Base-by-base conservation (phyloP, 1,140 invertebrate species). In the Coptotermes formosanus region DNA sequence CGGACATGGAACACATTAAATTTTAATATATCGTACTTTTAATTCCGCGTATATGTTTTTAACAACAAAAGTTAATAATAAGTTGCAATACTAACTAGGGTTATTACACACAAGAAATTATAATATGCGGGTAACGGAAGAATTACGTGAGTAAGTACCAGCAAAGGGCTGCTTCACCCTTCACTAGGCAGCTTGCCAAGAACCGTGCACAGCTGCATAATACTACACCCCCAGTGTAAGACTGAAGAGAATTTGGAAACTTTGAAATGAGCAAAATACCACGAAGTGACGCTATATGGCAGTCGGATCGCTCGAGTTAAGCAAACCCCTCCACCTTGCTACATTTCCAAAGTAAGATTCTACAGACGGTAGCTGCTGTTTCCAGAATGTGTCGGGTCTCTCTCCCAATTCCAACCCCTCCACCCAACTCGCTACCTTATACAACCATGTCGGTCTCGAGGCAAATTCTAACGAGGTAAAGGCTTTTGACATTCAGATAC, bases 401-500 rank as follows among this genome's bases (percentile, higher is more conserved):
- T 55, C 52, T 19, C 14, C 38, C 55, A 19, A 59, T 59, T 59
- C 55, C 55, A 19, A 1, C 55, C 55, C 6, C 19, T 19, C 19
- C 52, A 55, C 19, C 38, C 38, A 38, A 2, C 38, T 38, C 38
- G 8, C 64, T 75, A 30, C 11, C 64, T 30, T 75, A 75, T 16
- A 9, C 59, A 30, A 30, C 64, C 25, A n/a, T 75, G 64, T 75
- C n/a, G 64, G 64, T 75, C 64, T 75, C 25, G n/a, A 75, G 64
- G 64, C 64, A 75, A 75, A 75, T 75, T 75, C 64, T 75, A 75
- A 75, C 64, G n/a, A 75, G 64, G 64, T 75, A 75, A 75, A 75
- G 64, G 64, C 25, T 75, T n/a, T 75, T 75, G 64, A 75, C 64
- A 75, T 75, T 75, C 64, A 75, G 64, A 75, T 30, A 75, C 64